These are phyloP conservation scores for Drosophila subpulchrella DNA, from an alignment of 1,140 invertebrate genomes.

Conservation along the genomic window DNA sequence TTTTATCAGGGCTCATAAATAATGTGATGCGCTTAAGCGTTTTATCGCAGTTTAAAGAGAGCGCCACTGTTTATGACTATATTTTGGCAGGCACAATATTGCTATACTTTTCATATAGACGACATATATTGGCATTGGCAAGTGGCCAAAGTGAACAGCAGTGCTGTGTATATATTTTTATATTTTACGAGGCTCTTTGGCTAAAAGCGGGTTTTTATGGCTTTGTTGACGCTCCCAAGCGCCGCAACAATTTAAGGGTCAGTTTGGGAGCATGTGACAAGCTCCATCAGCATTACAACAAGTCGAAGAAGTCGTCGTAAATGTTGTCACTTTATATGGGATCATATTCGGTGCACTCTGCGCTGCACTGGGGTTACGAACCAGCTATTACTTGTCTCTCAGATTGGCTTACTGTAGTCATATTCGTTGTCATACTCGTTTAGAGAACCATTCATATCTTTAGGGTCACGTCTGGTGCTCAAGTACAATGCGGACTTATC, in stretches of 20 bases:
- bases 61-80: constrained; percentile 72
- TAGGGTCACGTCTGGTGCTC: constrained; percentile 10
- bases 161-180: constrained; percentile 17
- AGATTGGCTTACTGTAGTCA: constrained; percentile 1
- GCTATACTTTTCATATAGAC: constrained; percentile 36
- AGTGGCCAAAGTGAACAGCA: constrained; percentile 51
- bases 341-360: constrained; percentile 24
- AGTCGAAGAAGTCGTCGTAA: constrained; percentile 12
- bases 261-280: constrained; percentile 30
- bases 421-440: not conserved
- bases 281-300: constrained; percentile 27
- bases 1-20: constrained; percentile 71
- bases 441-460: not conserved
- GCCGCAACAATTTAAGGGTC: constrained; percentile 49
- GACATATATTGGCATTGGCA: constrained; percentile 52
- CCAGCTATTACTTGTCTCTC: not conserved
- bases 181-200: constrained; percentile 56
- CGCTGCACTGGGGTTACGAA: constrained; percentile 13
- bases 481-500: not conserved
- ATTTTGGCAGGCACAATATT: constrained; percentile 70
- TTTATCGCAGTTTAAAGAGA: constrained; percentile 77
- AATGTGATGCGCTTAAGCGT: constrained; percentile 77
- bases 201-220: constrained; percentile 56
- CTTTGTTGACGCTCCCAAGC: constrained; percentile 51
- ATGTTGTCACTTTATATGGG: constrained; percentile 36